Evolutionary conservation across 2,888 invertebrate genomes (phyloP), one percentile per base, ranked within the genome.

Genomic region (Smittia sp.): DNA sequence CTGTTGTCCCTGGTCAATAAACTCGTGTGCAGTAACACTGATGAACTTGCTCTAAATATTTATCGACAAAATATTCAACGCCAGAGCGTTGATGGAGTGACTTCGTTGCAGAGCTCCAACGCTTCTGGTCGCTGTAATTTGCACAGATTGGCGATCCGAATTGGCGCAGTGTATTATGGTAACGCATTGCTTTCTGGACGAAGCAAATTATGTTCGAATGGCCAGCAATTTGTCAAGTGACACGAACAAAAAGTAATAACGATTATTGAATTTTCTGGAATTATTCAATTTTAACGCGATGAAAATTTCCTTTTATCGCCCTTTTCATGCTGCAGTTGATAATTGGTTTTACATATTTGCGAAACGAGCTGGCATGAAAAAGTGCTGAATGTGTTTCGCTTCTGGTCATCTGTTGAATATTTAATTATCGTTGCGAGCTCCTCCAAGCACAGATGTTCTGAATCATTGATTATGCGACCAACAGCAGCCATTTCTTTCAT

Each of bases 371-470:
- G 58, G 18, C 20, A 20, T 22, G n/a, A 58, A 46, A 58, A 18
- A 65, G 20, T 18, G 32, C 32, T 65, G 22, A 62, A 58, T 22
- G n/a, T 65, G 25, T n/a, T 15, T 62, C 15, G 65, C 32, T 25
- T 32, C 65, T 32, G 65, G 65, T 65, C 25, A 65, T 65, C 65
- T 65, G 65, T 65, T 65, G 65, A 65, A 65, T 65, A 65, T 65
- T 65, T 65, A 65, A 65, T 65, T 65, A 18, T 6, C 25, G 11
- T 4, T 27, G 24, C 24, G 65, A 7, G 20, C 7, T 65, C 27
- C 15, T 18, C 58, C n/a, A 58, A 6, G n/a, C 58, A 27, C 25
- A 65, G 32, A n/a, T 27, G 65, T 22, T 65, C 32, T 25, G 32
- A 65, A 27, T 65, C 20, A 65, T 65, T 65, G 65, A 65, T 58